These are phyloP conservation scores for Leptopilina syphax DNA, from an alignment of 2,888 invertebrate genomes.

Conservation along the genomic window DNA sequence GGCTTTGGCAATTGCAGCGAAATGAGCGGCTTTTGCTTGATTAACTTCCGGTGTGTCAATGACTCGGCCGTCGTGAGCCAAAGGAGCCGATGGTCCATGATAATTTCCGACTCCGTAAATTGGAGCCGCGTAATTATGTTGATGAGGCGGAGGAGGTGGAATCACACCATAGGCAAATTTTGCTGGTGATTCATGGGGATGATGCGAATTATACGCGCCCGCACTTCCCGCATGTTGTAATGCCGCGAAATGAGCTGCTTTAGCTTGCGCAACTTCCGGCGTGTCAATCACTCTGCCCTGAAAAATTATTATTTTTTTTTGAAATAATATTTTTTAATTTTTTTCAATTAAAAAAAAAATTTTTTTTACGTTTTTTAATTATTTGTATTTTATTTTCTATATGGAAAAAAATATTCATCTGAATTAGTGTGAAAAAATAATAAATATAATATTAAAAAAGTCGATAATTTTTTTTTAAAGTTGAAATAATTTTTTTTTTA, in stretches of 20 bases:
- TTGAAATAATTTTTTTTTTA: no score
- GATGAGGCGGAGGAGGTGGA: constrained; percentile 33
- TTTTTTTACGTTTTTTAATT: background rate
- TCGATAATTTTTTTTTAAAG: no score
- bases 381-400: no score
- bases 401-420: no score
- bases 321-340: background rate
- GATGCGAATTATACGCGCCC: background rate
- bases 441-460: no score
- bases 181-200: constrained; percentile 1
- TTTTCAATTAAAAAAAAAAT: background rate
- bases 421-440: no score
- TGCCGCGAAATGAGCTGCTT: constrained; percentile 44
- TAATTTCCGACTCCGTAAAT: constrained; percentile 54
- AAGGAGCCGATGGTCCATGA: constrained; percentile 67
- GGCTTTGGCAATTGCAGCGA: constrained; percentile 43
- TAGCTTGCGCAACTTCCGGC: constrained; percentile 53
- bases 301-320: background rate
- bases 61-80: constrained; percentile 64
- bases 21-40: constrained; percentile 66
- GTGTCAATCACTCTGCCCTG: constrained; percentile 52
- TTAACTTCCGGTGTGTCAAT: constrained; percentile 69
- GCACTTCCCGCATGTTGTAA: constrained; percentile 1
- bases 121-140: constrained; percentile 46
- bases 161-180: constrained; percentile 40